These are phyloP conservation scores for Nomada fabriciana DNA, from an alignment of 2,888 invertebrate genomes.

Conservation along the genomic window DNA sequence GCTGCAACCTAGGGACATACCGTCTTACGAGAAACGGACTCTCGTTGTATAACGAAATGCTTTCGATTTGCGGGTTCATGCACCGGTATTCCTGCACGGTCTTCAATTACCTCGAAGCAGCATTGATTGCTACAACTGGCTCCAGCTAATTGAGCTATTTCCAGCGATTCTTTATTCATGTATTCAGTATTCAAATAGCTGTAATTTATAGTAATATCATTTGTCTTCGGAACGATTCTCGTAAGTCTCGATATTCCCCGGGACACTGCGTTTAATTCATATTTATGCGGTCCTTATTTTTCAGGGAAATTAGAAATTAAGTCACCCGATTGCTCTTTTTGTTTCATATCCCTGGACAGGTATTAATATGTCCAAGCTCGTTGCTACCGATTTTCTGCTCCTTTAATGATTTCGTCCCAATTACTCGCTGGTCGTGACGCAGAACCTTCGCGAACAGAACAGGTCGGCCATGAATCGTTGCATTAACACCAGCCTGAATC, in stretches of 20 bases:
- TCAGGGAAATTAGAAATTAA: neutral
- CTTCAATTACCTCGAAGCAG: constrained; percentile 2
- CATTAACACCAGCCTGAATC: constrained; percentile 34
- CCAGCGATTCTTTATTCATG: constrained; percentile 3
- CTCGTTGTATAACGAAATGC: constrained; percentile 6
- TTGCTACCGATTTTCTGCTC: neutral
- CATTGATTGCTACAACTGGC: neutral
- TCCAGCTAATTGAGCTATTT: constrained; percentile 13
- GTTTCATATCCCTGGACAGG: neutral
- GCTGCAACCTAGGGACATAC: neutral
- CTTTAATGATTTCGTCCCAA: constrained; percentile 68
- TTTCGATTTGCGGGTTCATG: neutral
- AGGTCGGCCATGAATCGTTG: constrained; percentile 44
- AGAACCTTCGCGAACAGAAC: constrained; percentile 39
- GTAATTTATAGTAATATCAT: constrained; percentile 7
- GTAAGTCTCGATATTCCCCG: neutral
- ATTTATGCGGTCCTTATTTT: neutral
- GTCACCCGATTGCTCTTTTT: neutral
- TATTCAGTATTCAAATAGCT: neutral
- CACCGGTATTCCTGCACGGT: neutral
- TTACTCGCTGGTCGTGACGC: constrained; percentile 53
- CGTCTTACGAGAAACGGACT: neutral
- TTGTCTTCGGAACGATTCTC: constrained; percentile 1
- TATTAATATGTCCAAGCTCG: neutral
- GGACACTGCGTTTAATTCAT: neutral